Evolutionary conservation across 1,140 invertebrate genomes (phyloP).

Genomic region (Temnothorax curvispinosus): DNA sequence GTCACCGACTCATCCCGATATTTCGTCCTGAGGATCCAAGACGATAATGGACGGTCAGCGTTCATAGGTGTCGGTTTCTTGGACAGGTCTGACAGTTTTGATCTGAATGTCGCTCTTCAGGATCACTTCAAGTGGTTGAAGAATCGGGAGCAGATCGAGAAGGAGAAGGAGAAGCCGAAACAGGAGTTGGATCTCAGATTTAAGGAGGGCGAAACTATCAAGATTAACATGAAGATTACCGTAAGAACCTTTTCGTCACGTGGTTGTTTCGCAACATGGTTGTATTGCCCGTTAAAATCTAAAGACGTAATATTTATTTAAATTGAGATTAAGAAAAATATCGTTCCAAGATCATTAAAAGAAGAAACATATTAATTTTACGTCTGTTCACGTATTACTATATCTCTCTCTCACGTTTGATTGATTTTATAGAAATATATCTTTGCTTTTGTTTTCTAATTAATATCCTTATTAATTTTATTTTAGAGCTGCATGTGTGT

Average conservation of each 20-base stretch:
- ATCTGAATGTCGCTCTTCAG: constrained; percentile 99
- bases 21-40: constrained; percentile 98
- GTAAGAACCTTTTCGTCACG: constrained; percentile 86
- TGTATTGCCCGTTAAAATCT: neutral
- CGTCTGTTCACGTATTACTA: neutral
- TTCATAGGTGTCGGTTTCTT: constrained; percentile 99
- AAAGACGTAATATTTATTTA: neutral
- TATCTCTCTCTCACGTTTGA: neutral
- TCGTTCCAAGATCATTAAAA: constrained; percentile 26
- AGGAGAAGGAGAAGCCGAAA: constrained; percentile 91
- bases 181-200: constrained; percentile 98
- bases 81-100: constrained; percentile 99
- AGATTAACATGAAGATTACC: constrained; percentile 99
- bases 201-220: constrained; percentile 99
- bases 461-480: neutral
- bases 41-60: constrained; percentile 97
- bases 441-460: neutral
- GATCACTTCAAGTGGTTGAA: constrained; percentile 99
- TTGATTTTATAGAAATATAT: neutral
- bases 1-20: constrained; percentile 99
- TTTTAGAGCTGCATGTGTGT: neutral
- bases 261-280: constrained; percentile 6
- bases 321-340: constrained; percentile 12
- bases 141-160: constrained; percentile 95
- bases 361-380: neutral